These are phyloP conservation scores for Phacellophora camtschatica DNA, from an alignment of 30 jellyfish, hydroid and myxozoan genomes.

Conservation along the genomic window DNA sequence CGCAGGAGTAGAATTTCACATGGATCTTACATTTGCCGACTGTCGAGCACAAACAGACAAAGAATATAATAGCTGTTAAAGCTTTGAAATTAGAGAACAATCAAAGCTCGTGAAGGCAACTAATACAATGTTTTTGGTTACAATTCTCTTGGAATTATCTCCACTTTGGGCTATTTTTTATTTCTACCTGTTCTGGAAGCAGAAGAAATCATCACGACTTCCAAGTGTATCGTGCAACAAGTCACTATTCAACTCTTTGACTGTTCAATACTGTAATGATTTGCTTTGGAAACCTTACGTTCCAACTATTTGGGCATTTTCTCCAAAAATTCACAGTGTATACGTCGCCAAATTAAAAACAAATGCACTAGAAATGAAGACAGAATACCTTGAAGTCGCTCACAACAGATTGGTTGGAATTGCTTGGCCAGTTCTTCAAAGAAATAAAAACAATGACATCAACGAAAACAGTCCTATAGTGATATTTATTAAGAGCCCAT, in stretches of 20 bases:
- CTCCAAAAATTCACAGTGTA: slow-evolving; percentile 38
- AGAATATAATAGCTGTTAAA: no score
- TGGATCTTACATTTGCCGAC: no score
- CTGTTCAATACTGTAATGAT: slow-evolving; percentile 49
- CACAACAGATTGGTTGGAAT: slow-evolving; percentile 49
- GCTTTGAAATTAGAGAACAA: no score
- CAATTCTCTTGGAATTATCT: slow-evolving; percentile 42
- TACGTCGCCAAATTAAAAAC: background rate
- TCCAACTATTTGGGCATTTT: slow-evolving; percentile 65
- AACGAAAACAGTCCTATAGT: slow-evolving; percentile 30
- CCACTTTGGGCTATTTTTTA: slow-evolving; percentile 61
- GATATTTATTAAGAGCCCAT: slow-evolving; percentile 13
- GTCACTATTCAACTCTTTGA: slow-evolving; percentile 50
- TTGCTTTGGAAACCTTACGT: slow-evolving; percentile 27
- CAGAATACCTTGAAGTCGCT: slow-evolving; percentile 47
- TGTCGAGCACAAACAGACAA: no score
- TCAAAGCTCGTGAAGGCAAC: background rate
- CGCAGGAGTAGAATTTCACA: no score
- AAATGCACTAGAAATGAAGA: background rate
- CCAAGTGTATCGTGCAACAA: slow-evolving; percentile 38
- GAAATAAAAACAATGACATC: background rate
- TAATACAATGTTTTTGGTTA: slow-evolving; percentile 7
- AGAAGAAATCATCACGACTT: slow-evolving; percentile 4
- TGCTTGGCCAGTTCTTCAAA: slow-evolving; percentile 20
- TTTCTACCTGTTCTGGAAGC: slow-evolving; percentile 50